Percentiles rank a stretch among this genome's conserved stretches.
Conservation (phyloP, 2,113 vertebrate species). For the Coptodon bakossiorum region DNA sequence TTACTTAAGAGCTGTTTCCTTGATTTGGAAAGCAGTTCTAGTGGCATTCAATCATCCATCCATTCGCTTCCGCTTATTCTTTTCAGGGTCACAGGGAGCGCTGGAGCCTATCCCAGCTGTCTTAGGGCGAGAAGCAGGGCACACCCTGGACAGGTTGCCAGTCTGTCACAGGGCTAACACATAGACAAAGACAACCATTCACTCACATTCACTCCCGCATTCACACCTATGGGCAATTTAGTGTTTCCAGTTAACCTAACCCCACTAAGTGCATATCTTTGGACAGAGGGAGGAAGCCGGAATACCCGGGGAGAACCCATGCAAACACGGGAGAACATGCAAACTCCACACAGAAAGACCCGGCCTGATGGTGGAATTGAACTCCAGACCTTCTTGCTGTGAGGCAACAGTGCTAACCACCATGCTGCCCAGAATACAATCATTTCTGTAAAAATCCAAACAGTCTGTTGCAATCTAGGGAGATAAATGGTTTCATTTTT, state of each 20-base stretch:
- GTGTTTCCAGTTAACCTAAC: background rate
- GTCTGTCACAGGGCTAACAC: background rate
- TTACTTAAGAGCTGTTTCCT: accelerated
- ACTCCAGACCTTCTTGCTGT: background rate
- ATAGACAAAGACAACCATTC: background rate
- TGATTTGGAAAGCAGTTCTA: background rate
- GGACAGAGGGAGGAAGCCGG: background rate
- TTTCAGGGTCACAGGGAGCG: background rate
- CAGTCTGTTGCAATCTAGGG: background rate
- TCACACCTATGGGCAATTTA: background rate
- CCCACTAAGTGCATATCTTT: background rate
- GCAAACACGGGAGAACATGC: background rate
- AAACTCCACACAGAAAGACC: background rate
- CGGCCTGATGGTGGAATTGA: background rate
- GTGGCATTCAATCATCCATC: background rate
- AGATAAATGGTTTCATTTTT: background rate
- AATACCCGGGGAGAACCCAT: accelerated
- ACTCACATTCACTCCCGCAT: background rate
- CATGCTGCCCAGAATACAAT: background rate
- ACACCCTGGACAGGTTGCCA: background rate
- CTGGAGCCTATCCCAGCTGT: background rate
- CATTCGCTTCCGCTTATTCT: background rate
- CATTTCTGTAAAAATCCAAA: background rate
- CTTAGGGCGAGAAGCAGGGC: background rate
- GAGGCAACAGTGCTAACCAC: background rate